Evolutionary conservation across 1,140 invertebrate species (phyloP).

Genomic region (Galleria mellonella): DNA sequence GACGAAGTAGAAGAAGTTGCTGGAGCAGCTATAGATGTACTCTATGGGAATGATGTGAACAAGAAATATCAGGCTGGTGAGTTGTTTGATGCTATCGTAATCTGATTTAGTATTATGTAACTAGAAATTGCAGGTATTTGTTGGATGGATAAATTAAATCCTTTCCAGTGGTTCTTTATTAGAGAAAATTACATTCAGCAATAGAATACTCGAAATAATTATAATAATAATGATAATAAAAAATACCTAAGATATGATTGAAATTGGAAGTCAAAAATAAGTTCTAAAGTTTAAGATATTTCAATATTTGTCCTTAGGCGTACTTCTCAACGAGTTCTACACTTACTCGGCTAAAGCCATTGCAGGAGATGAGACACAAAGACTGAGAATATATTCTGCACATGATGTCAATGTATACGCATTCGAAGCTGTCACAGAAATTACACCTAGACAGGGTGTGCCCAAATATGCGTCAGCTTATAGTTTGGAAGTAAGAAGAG

Average conservation of each 20-base stretch:
- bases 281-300: too few species aligned
- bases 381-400: slow-evolving; percentile 19
- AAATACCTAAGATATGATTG: too few species aligned
- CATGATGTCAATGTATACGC: slow-evolving; percentile 26
- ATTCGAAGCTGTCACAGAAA: slow-evolving; percentile 6
- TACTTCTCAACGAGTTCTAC: slow-evolving; percentile 21
- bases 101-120: too few species aligned
- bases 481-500: slow-evolving; percentile 16
- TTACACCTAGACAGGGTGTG: slow-evolving; percentile 11
- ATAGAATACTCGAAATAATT: too few species aligned
- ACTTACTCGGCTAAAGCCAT: slow-evolving; percentile 2
- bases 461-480: slow-evolving; percentile 16
- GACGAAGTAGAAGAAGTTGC: slow-evolving; percentile 8
- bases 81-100: too few species aligned
- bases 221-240: too few species aligned
- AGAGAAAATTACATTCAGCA: too few species aligned
- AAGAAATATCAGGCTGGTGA: slow-evolving; percentile 7
- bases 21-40: slow-evolving; percentile 3
- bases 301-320: slow-evolving; percentile 13
- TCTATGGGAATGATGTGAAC: slow-evolving; percentile 9
- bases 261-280: too few species aligned
- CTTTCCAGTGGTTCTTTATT: too few species aligned
- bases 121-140: too few species aligned
- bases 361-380: slow-evolving; percentile 8
- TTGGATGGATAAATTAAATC: too few species aligned